These are phyloP conservation scores for Cyprinodon variegatus DNA, from an alignment of 2,113 vertebrate genomes.

Conservation along the genomic window DNA sequence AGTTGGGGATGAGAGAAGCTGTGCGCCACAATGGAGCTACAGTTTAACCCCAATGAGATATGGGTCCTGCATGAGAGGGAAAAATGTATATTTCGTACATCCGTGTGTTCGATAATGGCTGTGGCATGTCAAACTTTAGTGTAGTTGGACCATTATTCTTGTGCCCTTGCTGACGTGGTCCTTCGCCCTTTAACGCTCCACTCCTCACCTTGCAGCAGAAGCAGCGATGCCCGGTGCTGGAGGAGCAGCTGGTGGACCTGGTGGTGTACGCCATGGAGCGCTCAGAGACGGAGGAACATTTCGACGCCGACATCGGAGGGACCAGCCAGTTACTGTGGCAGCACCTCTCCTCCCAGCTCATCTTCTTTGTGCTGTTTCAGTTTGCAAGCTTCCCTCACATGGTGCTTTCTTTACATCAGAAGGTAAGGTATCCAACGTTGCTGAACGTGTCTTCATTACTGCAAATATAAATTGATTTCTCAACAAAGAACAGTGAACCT, in stretches of 20 bases:
- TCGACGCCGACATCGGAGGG: constrained; percentile 96
- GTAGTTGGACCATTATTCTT: constrained; percentile 19
- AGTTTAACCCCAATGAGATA: constrained; percentile 27
- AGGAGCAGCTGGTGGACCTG: constrained; percentile 98
- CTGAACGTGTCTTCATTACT: no score
- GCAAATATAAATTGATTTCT: no score
- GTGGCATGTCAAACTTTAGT: constrained; percentile 2
- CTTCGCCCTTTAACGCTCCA: constrained; percentile 80
- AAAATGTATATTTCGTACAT: constrained; percentile 4
- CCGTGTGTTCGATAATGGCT: neutral
- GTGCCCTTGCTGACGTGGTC: constrained; percentile 37
- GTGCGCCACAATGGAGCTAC: neutral
- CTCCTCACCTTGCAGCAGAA: constrained; percentile 89
- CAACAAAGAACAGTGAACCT: no score
- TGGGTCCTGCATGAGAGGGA: constrained; percentile 23
- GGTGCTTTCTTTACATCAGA: constrained; percentile 98
- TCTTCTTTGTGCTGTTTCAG: constrained; percentile 99
- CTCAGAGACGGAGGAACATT: constrained; percentile 97
- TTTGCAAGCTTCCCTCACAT: constrained; percentile 99
- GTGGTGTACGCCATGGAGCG: constrained; percentile 99
- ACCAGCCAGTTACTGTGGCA: constrained; percentile 99
- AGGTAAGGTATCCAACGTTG: constrained; percentile 79
- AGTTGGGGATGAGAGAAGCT: neutral
- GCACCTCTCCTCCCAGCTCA: constrained; percentile 99
- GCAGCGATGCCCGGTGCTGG: constrained; percentile 96